Base-by-base conservation (phyloP, 2,113 vertebrate genomes). In the Crotophaga sulcirostris region DNA sequence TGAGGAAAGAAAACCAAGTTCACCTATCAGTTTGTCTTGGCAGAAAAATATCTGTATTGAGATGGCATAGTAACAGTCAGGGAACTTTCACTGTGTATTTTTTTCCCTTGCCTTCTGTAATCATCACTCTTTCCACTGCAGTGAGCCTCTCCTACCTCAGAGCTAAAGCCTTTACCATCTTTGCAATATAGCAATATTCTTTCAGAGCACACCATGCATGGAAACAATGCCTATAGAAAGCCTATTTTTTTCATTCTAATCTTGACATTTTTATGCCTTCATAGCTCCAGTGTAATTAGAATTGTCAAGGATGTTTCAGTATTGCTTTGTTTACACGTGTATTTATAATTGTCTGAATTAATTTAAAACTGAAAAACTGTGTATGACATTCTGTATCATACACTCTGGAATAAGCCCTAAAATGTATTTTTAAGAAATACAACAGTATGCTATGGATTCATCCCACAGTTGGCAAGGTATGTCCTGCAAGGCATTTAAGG, bases 181-280 rank as follows among this genome's bases (percentile, higher is more conserved):
- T 26, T 64, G 31, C 25, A 28, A 4, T 47, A 2, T 1, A 26
- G 54, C 2, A 10, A 6, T 6, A 1, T 38, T 63, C 25, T 70
- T 26, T 78, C 31, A 54, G 67, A 52, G 44, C 69, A 44, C 11
- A 10, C 5, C 24, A 4, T 5, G 16, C 8, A 1, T 73, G 75
- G 44, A 64, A 90, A 45, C 0, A 1, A 14, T 51, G 18, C 54
- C 31, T 87, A 9, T 38, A 68, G 31, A 40, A 68, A 19, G 16
- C 44, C 44, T 72, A 2, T 5, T 13, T 84, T 74, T 75, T 82
- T 51, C 45, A 38, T 79, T 6, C 14, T 58, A 17, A 60, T 72
- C 21, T 23, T 13, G 7, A 28, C 13, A 18, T 4, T 78, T 81
- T 82, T 54, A 36, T 79, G 17, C n/a, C 26, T 49, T 79, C 28